Percentiles rank a stretch among this genome's conserved stretches.
Conservation (phyloP, 92 coral and sea anemone species). For the Zoanthus solanderi region DNA sequence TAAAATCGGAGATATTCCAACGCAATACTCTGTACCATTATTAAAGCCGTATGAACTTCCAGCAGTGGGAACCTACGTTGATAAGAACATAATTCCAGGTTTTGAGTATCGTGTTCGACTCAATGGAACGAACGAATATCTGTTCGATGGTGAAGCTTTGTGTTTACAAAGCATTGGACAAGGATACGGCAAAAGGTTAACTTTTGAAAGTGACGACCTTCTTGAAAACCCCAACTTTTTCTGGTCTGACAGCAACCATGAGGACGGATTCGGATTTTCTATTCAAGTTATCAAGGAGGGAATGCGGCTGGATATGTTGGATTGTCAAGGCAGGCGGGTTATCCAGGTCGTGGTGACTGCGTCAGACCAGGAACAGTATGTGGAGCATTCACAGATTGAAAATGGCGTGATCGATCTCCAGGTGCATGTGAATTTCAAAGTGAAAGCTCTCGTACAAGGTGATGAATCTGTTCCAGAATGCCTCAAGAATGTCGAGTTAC, state of each 20-base stretch:
- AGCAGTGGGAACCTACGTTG: slow-evolving; percentile 90
- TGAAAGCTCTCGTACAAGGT: slow-evolving; percentile 26
- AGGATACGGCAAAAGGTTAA: slow-evolving; percentile 95
- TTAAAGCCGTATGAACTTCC: slow-evolving; percentile 85
- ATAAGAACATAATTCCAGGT: slow-evolving; percentile 83
- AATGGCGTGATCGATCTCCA: not conserved
- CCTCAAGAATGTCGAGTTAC: slow-evolving; percentile 42
- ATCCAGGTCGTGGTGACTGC: slow-evolving; percentile 59
- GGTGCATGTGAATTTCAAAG: slow-evolving; percentile 59
- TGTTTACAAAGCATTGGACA: slow-evolving; percentile 78
- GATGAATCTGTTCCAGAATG: slow-evolving; percentile 56
- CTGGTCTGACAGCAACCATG: slow-evolving; percentile 97
- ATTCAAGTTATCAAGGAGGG: slow-evolving; percentile 72
- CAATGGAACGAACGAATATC: slow-evolving; percentile 64
- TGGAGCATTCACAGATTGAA: slow-evolving; percentile 37
- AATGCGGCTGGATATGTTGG: slow-evolving; percentile 70
- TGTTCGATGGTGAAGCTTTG: slow-evolving; percentile 86
- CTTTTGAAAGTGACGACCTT: slow-evolving; percentile 86
- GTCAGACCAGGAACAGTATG: slow-evolving; percentile 66
- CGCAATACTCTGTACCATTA: slow-evolving; percentile 73
- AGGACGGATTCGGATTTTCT: slow-evolving; percentile 89
- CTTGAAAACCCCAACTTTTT: slow-evolving; percentile 87
- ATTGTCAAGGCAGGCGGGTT: slow-evolving; percentile 52
- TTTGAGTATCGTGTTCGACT: slow-evolving; percentile 86
- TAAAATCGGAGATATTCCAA: slow-evolving; percentile 86